Conservation (phyloP, 2,888 invertebrate species). For the Lissocephala sabroskyi region DNA sequence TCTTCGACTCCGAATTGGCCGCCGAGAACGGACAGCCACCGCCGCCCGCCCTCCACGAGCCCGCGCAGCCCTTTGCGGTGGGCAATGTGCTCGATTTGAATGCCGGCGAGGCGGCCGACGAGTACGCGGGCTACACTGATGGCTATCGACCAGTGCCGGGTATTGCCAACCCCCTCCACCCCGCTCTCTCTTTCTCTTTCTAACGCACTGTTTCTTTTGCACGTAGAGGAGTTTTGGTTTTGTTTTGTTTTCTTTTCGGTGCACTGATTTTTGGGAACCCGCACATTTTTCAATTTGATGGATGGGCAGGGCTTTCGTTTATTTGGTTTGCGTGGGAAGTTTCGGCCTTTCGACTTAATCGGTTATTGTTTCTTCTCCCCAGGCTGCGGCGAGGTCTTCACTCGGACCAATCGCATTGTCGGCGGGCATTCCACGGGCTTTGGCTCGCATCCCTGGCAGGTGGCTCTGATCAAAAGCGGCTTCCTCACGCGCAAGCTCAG, state of each 20-base stretch:
- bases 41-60: constrained; percentile 41
- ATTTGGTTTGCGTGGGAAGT: too few relatives aligned
- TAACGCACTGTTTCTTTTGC: background rate
- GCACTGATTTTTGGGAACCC: too few relatives aligned
- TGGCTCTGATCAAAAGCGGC: constrained; percentile 91
- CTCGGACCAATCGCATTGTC: constrained; percentile 90
- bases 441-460: constrained; percentile 96
- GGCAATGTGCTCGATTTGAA: constrained; percentile 68
- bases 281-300: too few relatives aligned
- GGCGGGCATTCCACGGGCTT: constrained; percentile 93
- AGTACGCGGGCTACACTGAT: constrained; percentile 58
- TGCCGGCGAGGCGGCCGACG: constrained; percentile 62
- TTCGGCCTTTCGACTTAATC: too few relatives aligned
- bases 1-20: constrained; percentile 65
- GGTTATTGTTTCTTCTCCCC: constrained; percentile 65
- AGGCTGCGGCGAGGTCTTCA: constrained; percentile 93
- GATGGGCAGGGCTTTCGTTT: too few relatives aligned
- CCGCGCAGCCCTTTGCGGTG: constrained; percentile 64
- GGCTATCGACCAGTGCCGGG: constrained; percentile 71
- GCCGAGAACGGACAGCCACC: constrained; percentile 17
- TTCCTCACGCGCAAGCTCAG: constrained; percentile 92
- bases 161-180: constrained; percentile 43
- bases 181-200: constrained; percentile 7
- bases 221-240: constrained; percentile 7
- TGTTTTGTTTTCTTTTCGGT: background rate